Evolutionary conservation across 2,888 invertebrate genomes (phyloP).

Genomic region (Ametastegia equiseti): DNA sequence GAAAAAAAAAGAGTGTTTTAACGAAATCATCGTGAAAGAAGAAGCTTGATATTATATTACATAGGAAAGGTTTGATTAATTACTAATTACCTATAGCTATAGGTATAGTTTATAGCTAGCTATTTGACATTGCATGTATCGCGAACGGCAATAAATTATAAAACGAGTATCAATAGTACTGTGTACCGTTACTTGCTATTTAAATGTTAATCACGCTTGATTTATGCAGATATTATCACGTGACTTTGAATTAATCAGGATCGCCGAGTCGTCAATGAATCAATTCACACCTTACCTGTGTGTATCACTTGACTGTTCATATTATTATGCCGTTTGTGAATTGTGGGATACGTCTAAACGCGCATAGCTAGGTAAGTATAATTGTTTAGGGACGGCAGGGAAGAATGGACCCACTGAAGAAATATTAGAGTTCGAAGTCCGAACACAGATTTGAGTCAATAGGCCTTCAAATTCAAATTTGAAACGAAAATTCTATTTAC

Average conservation of each 20-base stretch:
- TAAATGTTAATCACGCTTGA: slow-evolving; percentile 30
- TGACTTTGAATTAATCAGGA: slow-evolving; percentile 27
- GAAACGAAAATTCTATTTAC: no score
- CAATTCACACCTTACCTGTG: neutral
- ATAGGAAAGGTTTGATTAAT: neutral
- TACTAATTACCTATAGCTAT: neutral
- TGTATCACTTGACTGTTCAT: neutral
- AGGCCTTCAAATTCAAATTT: no score
- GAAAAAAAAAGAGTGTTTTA: neutral
- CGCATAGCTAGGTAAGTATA: no score
- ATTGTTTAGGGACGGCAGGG: no score
- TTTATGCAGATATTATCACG: slow-evolving; percentile 38
- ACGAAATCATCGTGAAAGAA: neutral
- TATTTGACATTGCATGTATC: neutral
- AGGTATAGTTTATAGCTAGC: neutral
- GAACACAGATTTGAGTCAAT: no score
- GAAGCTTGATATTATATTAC: neutral
- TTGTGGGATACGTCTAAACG: no score
- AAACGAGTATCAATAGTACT: slow-evolving; percentile 17
- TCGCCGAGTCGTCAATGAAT: slow-evolving; percentile 23
- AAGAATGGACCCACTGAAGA: no score
- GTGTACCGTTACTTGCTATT: slow-evolving; percentile 39
- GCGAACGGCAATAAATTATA: slow-evolving; percentile 16
- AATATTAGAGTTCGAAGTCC: no score
- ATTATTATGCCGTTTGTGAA: neutral